Base-by-base conservation (phyloP, 2,113 vertebrate genomes). In the Myocastor coypus region DNA sequence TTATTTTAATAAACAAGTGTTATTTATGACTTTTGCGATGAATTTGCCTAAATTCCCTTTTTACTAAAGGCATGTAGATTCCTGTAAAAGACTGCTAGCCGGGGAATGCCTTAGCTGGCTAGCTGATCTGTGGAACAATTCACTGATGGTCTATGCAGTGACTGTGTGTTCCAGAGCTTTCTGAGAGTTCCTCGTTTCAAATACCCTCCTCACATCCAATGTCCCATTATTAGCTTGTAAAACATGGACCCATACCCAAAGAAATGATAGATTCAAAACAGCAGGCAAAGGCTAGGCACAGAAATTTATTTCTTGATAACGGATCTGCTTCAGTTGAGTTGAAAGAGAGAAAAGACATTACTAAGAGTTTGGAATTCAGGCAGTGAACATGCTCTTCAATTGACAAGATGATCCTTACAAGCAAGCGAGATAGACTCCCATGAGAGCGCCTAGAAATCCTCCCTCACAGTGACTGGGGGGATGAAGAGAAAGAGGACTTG, bases 381-480 rank as follows among this genome's bases (percentile, higher is more conserved):
- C 22, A 78, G 24, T 3, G 7, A 11, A 78, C 78, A 1, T 68
- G 66, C 69, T 71, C 30, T 96, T 24, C 68, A 52, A 55, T 57
- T 92, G 96, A 84, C 68, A 96, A 93, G 61, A 61, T 78, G 57
- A 57, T 34, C 52, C 83, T 95, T 37, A 82, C 0, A 83, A 92
- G 42, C 83, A 96, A 95, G 0, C 13, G 22, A 95, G 34, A 75
- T 93, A 40, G 42, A 68, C 40, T 97, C 97, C 95, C 95, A 87
- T 12, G 75, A 91, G 42, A 91, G 16, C 19, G 89, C 40, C 26
- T 42, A 7, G 61, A 90, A 96, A 55, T 94, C 93, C 66, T 96
- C 32, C 42, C 22, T 94, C 89, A 64, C 40, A 92, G 34, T 83
- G 4, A 42, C 91, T 82, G 78, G 81, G 63, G 34, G 80, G 94